A percentile compares a stretch with the other conserved stretches of the same genome.
Conservation (phyloP, 2,113 vertebrate species). For the Acanthochromis polyacanthus region DNA sequence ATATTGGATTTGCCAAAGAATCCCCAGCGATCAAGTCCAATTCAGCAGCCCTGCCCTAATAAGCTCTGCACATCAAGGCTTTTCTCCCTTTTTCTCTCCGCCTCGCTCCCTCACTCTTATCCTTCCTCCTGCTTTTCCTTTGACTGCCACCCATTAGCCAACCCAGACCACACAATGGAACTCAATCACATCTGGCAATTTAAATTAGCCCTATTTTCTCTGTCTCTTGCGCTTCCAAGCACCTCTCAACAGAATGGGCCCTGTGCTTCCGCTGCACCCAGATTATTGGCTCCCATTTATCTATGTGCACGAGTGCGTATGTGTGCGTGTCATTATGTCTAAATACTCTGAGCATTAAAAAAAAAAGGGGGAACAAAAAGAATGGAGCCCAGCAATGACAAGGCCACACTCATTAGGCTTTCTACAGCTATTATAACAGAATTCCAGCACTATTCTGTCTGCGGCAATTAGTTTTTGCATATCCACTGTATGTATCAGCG, state of each 20-base stretch:
- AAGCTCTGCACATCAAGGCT: slow-evolving; percentile 69
- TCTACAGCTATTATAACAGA: slow-evolving; percentile 46
- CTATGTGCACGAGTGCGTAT: background rate
- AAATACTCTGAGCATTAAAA: slow-evolving; percentile 34
- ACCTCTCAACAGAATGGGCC: slow-evolving; percentile 34
- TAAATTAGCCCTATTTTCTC: slow-evolving; percentile 67
- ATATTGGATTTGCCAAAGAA: slow-evolving; percentile 66
- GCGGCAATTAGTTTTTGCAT: slow-evolving; percentile 56
- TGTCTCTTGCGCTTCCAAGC: slow-evolving; percentile 37
- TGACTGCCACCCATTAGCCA: slow-evolving; percentile 65
- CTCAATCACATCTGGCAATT: slow-evolving; percentile 66
- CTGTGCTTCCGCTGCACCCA: slow-evolving; percentile 10
- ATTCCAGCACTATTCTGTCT: slow-evolving; percentile 56
- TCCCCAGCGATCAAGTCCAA: slow-evolving; percentile 74
- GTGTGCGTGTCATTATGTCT: slow-evolving; percentile 37
- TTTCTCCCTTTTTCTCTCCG: background rate
- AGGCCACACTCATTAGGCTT: slow-evolving; percentile 64
- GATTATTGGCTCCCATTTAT: slow-evolving; percentile 54
- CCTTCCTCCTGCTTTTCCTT: slow-evolving; percentile 46
- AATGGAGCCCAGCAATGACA: slow-evolving; percentile 36
- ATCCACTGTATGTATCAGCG: slow-evolving; percentile 14
- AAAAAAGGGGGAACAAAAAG: slow-evolving; percentile 34
- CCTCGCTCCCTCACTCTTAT: slow-evolving; percentile 40
- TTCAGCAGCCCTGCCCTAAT: slow-evolving; percentile 67
- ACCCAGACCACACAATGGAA: slow-evolving; percentile 62